Evolutionary conservation across 1,140 invertebrate species (phyloP), one percentile per base, ranked within the genome.

Genomic region (Lepidotrigona ventralis): DNA sequence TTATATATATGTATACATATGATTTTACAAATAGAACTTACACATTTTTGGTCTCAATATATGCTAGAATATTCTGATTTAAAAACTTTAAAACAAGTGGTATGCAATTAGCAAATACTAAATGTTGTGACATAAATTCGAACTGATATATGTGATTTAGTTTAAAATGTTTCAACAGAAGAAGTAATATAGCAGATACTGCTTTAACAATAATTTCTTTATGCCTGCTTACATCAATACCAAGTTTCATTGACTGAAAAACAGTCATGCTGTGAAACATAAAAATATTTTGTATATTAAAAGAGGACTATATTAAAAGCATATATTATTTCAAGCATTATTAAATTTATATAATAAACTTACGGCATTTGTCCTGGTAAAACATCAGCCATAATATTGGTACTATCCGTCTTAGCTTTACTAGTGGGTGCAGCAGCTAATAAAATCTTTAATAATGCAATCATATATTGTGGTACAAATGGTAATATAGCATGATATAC

Each of bases 131-230:
- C 96, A 99, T 99, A 92, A 99, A 99, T 94, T 99, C 99, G 95
- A 99, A 99, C 94, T 99, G 98, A 94, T 99, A 99, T 21, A 99
- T 96, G 93, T 99, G 99, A 95, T 99, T 99, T n/a, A 99, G 95
- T 95, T 99, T 99, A 88, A 99, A 99, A 94, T 99, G 99, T 94
- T 99, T 99, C 69, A 99, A 94, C 60, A 99, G 95, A 17, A 99
- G 94, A 72, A 99, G 93, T 68, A 99, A 95, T 83, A 99, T 98
- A 8, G 97, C 98, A 63, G 99, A 99, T 1, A 99, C 98, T 19
- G 99, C 97, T 95, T 99, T 99, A 0, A 99, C 98, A 86, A 99
- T 98, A 64, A 99, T 99, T 95, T 99, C 99, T 92, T 99, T 99
- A 92, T 99, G 99, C 56, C 99, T 96, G 92, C 99, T 99, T 11